Evolutionary conservation across 2,797 vertebrate genomes (phyloP).

Genomic region (Malurus leucopterus): DNA sequence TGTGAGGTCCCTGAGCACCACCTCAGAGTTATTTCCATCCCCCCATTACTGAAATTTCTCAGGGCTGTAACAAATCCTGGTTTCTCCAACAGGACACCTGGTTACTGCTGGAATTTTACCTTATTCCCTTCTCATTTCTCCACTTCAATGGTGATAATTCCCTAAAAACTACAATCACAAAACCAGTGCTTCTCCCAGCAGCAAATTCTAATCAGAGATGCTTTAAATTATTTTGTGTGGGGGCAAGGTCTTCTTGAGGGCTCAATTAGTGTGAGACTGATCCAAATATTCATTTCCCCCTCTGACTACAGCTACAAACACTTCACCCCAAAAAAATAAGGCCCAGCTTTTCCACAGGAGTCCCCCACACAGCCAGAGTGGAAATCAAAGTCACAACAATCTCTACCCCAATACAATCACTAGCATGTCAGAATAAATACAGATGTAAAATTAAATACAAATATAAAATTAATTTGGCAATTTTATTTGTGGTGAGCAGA

Average conservation of each 20-base stretch:
- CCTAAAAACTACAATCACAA: background rate
- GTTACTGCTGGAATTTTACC: background rate
- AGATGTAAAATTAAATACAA: background rate
- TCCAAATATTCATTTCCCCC: background rate
- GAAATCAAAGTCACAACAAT: background rate
- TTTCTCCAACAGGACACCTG: background rate
- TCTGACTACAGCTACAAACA: background rate
- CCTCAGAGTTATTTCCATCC: background rate
- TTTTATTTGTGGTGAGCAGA: background rate
- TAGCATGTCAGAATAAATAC: background rate
- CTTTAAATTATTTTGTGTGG: background rate
- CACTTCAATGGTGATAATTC: background rate
- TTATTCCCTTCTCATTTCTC: background rate
- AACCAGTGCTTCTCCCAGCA: background rate
- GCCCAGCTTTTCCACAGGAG: rapidly evolving
- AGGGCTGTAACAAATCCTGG: background rate
- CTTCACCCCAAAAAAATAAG: background rate
- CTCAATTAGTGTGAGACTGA: background rate
- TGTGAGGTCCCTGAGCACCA: background rate
- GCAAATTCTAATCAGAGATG: background rate
- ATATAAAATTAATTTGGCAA: background rate
- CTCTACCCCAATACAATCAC: rapidly evolving
- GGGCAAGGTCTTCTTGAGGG: background rate
- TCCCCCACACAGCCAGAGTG: background rate
- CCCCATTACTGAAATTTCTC: background rate